Evolutionary conservation across 2,113 vertebrate species (phyloP).

Genomic region (Prunella himalayana): DNA sequence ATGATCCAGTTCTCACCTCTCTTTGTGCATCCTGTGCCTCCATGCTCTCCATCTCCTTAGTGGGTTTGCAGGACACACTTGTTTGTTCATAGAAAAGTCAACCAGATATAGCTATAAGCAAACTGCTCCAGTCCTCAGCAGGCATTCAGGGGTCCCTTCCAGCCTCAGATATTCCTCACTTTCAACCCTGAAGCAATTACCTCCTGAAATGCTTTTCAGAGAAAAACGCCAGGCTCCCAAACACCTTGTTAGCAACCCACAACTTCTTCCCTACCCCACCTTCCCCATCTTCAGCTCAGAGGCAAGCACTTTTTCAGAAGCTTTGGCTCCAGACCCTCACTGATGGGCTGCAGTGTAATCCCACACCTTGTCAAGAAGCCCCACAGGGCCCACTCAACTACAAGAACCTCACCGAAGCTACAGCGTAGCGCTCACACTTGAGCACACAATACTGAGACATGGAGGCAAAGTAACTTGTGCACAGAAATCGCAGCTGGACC

Average conservation of each 20-base stretch:
- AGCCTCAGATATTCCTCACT: background rate
- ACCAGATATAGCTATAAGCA: background rate
- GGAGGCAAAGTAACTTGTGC: background rate
- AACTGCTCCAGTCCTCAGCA: background rate
- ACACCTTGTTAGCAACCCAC: background rate
- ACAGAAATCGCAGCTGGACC: background rate
- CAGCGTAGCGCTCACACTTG: accelerated
- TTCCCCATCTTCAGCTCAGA: background rate
- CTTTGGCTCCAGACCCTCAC: background rate
- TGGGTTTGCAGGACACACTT: background rate
- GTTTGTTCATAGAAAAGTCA: background rate
- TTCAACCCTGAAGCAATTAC: background rate
- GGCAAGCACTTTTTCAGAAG: background rate
- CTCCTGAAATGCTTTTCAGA: background rate
- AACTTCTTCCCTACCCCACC: background rate
- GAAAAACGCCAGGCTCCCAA: background rate
- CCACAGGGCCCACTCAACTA: background rate
- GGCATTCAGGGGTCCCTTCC: background rate
- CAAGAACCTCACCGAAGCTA: background rate
- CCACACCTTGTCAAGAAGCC: background rate
- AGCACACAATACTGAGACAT: accelerated
- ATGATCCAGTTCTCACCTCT: background rate
- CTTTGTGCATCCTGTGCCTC: background rate
- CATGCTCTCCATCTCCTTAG: background rate
- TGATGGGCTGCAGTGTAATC: background rate